Percentiles rank a stretch among this genome's conserved stretches.
Evolutionary conservation across 1,140 invertebrate genomes (phyloP).

Genomic region (Aphelenchoides besseyi): DNA sequence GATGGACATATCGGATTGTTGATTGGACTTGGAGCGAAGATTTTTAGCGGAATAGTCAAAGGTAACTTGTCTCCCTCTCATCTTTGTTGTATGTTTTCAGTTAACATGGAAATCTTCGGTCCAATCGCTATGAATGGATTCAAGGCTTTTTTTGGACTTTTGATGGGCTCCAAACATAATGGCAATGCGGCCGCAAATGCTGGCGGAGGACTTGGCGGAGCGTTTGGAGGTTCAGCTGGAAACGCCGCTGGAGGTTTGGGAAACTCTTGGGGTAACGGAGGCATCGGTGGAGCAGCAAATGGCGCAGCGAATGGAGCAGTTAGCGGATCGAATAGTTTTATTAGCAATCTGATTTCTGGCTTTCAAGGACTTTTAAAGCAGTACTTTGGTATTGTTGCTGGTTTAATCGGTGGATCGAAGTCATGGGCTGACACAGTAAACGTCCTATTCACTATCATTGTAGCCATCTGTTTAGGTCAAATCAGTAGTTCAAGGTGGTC

Average conservation of each 20-base stretch:
- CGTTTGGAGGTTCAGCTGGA: background rate
- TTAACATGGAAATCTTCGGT: slow-evolving; percentile 8
- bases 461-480: background rate
- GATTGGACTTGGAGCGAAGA: background rate
- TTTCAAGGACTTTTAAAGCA: background rate
- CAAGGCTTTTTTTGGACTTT: background rate
- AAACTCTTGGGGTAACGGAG: background rate
- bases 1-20: background rate
- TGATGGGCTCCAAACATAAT: background rate
- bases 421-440: slow-evolving; percentile 6
- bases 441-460: background rate
- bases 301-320: background rate
- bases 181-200: slow-evolving; percentile 2
- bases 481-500: background rate
- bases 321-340: background rate
- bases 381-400: background rate
- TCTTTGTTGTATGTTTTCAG: background rate
- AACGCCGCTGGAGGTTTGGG: background rate
- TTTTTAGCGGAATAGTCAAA: slow-evolving; percentile 5
- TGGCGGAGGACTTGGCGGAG: background rate
- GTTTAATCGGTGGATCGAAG: slow-evolving; percentile 4
- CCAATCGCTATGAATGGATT: slow-evolving; percentile 9
- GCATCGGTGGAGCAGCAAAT: background rate
- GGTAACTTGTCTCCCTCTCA: background rate
- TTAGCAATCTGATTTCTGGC: background rate